Base-by-base conservation (phyloP, 2,113 vertebrate species). In the Gyps fulvus region DNA sequence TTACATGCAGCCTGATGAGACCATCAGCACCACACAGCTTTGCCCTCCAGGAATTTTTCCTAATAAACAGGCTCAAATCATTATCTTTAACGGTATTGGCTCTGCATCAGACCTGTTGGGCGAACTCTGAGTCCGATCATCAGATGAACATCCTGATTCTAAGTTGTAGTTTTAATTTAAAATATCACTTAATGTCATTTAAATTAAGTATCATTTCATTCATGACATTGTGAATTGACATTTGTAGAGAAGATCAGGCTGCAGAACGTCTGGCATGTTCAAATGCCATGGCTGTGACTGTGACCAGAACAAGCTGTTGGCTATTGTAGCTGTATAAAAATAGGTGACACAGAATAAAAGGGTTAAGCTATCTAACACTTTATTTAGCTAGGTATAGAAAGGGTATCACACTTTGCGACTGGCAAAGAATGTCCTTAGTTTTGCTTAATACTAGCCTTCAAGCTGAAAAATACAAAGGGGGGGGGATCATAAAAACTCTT, bases 1-100 rank as follows among this genome's bases (percentile, higher is more conserved):
- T 90, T 88, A 65, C 58, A 20, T 34, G 45, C 34, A 91, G 79
- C 13, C 58, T 92, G 90, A 83, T 81, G 42, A 55, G 58, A 66
- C 36, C 70, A 88, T 80, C 87, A 96, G 81, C 54, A 82, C 11
- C 65, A 65, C 87, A 61, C 31, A 69, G 74, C 70, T 73, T 88
- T 6, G 4, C 40, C 54, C 43, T 90, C 61, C 62, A 86, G 76
- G 43, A 78, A 18, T 59, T 89, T 81, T 91, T 89, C 62, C 52
- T 55, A 22, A 77, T 16, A 54, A 54, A 54, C 26, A 54, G 38
- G 31, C 31, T 91, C 61, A 72, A 82, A 62, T 58, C 21, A 29
- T 57, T 52, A 26, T 63, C 36, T 89, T 71, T 71, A 65, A 7
- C 2, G 2, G 13, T 9, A 50, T 13, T 82, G 77, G 43, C 77